These are phyloP conservation scores for Polypterus bichir DNA, from an alignment of 2,113 vertebrate species.

Conservation along the genomic window DNA sequence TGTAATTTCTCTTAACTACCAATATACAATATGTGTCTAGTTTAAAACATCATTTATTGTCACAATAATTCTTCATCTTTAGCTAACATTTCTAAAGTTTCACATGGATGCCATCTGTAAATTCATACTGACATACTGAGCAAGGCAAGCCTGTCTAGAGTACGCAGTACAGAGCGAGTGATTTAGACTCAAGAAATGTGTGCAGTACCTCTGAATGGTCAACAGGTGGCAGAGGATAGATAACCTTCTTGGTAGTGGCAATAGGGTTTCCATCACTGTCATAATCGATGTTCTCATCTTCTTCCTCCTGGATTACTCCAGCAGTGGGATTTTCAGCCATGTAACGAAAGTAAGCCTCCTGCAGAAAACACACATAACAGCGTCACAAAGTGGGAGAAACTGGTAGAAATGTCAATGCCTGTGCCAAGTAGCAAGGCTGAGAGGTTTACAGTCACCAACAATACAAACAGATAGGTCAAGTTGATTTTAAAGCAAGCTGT, in stretches of 20 bases:
- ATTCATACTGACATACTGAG: too few relatives aligned
- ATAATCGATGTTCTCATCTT: constrained; percentile 90
- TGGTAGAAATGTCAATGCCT: neutral
- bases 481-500: too few relatives aligned
- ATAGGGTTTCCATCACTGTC: constrained; percentile 98
- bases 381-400: constrained; percentile 24
- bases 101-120: too few relatives aligned
- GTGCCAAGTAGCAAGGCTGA: neutral
- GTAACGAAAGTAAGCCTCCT: constrained; percentile 98
- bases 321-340: constrained; percentile 98
- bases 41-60: too few relatives aligned
- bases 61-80: too few relatives aligned
- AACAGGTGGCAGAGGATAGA: constrained; percentile 86
- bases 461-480: neutral
- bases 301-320: constrained; percentile 82
- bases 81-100: too few relatives aligned
- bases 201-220: constrained; percentile 83
- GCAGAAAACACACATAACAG: constrained; percentile 58
- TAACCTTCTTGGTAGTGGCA: constrained; percentile 77
- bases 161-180: too few relatives aligned
- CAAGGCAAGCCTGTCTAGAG: too few relatives aligned
- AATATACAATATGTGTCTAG: too few relatives aligned
- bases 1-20: too few relatives aligned
- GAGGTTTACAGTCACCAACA: neutral
- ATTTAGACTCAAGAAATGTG: too few relatives aligned